Evolutionary conservation across 2,888 invertebrate species (phyloP).

Genomic region (Alcis repandata): DNA sequence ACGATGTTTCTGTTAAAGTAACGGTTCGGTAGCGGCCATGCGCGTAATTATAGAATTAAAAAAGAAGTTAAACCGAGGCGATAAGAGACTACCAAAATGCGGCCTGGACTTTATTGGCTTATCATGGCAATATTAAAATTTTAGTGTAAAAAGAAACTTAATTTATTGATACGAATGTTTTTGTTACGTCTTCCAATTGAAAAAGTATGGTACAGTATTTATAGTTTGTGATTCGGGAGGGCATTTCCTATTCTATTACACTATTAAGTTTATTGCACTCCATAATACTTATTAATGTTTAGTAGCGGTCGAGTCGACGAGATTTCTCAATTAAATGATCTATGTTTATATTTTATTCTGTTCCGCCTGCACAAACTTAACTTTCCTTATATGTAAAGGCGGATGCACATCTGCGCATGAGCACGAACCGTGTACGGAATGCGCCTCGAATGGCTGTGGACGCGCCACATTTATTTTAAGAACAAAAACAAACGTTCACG

Average conservation of each 20-base stretch:
- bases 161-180: slow-evolving; percentile 56
- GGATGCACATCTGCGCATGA: too few relatives aligned
- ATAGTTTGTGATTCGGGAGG: slow-evolving; percentile 70
- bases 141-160: slow-evolving; percentile 54
- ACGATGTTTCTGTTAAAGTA: background rate
- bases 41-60: background rate
- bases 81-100: slow-evolving; percentile 2
- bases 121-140: slow-evolving; percentile 40
- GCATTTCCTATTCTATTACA: slow-evolving; percentile 81
- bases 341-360: slow-evolving; percentile 4
- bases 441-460: too few relatives aligned
- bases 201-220: slow-evolving; percentile 69
- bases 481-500: too few relatives aligned
- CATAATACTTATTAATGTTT: slow-evolving; percentile 64
- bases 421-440: too few relatives aligned
- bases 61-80: background rate
- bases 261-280: slow-evolving; percentile 82
- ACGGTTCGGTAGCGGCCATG: background rate
- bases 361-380: slow-evolving; percentile 17
- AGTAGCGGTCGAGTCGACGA: slow-evolving; percentile 52
- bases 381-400: too few relatives aligned
- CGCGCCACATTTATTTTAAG: too few relatives aligned
- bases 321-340: background rate
- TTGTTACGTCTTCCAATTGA: slow-evolving; percentile 70
- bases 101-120: slow-evolving; percentile 30